phyloP scores from a whole-genome alignment of 2,113 vertebrate genomes.

The Bettongia penicillata region DNA sequence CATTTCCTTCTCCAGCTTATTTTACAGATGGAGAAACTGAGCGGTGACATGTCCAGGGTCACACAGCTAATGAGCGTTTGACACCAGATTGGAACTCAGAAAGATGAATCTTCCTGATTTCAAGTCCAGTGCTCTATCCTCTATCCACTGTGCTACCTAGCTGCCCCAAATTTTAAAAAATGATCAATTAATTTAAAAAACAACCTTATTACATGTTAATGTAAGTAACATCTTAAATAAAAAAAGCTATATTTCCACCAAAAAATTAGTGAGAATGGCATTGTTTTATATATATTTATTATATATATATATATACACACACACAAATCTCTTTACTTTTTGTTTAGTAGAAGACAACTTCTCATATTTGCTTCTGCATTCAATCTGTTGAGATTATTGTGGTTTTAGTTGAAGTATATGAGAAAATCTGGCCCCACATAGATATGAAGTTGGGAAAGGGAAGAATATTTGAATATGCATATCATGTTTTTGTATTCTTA shows the following conservation, averaged over 20 bases:
- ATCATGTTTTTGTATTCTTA: neutral
- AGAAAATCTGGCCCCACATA: neutral
- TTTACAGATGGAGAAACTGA: neutral
- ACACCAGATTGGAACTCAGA: neutral
- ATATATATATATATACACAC: too few species aligned
- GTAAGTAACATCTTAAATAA: too few species aligned
- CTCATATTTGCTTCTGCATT: neutral
- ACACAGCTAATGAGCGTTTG: neutral
- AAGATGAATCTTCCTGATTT: neutral
- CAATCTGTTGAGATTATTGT: neutral
- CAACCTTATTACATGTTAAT: neutral
- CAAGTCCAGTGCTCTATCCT: neutral
- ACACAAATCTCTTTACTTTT: neutral
- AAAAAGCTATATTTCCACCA: neutral
- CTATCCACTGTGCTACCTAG: neutral
- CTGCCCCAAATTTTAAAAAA: neutral
- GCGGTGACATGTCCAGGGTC: neutral
- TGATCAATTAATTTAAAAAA: neutral
- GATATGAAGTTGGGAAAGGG: neutral
- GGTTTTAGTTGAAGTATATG: neutral
- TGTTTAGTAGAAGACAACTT: neutral
- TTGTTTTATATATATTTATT: neutral
- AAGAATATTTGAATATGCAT: neutral
- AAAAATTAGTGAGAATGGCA: neutral
- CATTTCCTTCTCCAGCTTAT: neutral